Conservation (phyloP, 2,113 vertebrate species). For the Pontoporia blainvillei region DNA sequence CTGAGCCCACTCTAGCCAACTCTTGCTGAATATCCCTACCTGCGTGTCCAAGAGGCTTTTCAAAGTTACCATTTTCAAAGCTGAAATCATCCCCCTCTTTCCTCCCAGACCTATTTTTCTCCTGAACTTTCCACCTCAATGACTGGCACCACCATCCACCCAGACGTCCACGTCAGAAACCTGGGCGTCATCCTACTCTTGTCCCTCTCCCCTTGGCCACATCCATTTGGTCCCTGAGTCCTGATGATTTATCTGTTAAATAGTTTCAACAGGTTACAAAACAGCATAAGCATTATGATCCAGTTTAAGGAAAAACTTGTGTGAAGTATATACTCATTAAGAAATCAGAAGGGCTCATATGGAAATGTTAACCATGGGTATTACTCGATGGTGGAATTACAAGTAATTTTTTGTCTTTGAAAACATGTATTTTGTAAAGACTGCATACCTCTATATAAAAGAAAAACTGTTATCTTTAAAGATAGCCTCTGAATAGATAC, state of each 20-base stretch:
- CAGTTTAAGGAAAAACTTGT: background rate
- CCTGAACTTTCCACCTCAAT: background rate
- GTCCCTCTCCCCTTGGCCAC: background rate
- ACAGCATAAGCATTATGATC: background rate
- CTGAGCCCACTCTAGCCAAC: background rate
- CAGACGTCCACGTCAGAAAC: background rate
- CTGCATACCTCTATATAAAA: background rate
- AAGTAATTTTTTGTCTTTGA: background rate
- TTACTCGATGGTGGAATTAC: background rate
- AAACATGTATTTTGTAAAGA: background rate
- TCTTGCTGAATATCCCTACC: background rate
- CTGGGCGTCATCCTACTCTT: background rate
- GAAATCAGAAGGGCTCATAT: background rate
- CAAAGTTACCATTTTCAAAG: background rate
- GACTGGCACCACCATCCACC: background rate
- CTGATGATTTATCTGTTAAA: background rate
- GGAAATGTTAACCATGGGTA: background rate
- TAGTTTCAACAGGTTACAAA: background rate
- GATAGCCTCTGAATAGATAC: background rate
- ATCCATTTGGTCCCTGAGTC: background rate
- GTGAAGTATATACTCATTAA: background rate
- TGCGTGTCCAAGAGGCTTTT: background rate
- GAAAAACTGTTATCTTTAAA: background rate
- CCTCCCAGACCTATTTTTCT: background rate
- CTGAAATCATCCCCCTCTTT: background rate